Base-by-base conservation (phyloP, 1,140 invertebrate species). In the Chrysomallon squamiferum region DNA sequence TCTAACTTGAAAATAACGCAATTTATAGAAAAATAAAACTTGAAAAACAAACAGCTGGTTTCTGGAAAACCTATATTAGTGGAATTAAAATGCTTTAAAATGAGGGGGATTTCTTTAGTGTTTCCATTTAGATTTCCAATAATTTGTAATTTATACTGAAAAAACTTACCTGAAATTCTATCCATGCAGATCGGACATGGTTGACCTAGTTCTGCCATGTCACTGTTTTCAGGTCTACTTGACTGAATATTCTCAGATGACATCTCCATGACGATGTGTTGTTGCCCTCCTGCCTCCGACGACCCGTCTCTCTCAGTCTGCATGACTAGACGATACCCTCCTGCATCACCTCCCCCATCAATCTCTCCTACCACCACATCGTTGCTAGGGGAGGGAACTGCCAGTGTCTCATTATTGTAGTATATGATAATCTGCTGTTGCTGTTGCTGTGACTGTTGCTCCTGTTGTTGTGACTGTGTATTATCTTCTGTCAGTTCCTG, bases 131-230 rank as follows among this genome's bases (percentile, higher is more conserved):
- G n/a, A n/a, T n/a, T n/a, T n/a, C n/a, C n/a, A n/a, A n/a, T n/a
- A n/a, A n/a, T n/a, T n/a, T n/a, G n/a, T n/a, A n/a, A n/a, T n/a
- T n/a, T n/a, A n/a, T n/a, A n/a, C n/a, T n/a, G n/a, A n/a, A n/a
- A n/a, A n/a, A 18, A 57, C 62, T 45, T 54, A 81, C 79, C 79
- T 74, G 80, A 81, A 22, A 81, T 62, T 65, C 69, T 75, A 57
- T 81, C 80, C 20, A 76, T 74, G 76, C 80, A 81, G 0, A 81
- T 62, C 5, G 80, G 80, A 68, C 80, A 81, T 3, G 67, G 70
- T 11, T 38, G 18, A 35, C 58, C 22, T 43, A 59, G 41, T 15
- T 38, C 20, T 22, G 32, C n/a, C 22, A 54, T 54, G 4, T 13
- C 50, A 54, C 22, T 27, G 50, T 22, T 63, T 41, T 6, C n/a